These are phyloP conservation scores for Alectura lathami DNA, from an alignment of 2,113 vertebrate species.

Conservation along the genomic window DNA sequence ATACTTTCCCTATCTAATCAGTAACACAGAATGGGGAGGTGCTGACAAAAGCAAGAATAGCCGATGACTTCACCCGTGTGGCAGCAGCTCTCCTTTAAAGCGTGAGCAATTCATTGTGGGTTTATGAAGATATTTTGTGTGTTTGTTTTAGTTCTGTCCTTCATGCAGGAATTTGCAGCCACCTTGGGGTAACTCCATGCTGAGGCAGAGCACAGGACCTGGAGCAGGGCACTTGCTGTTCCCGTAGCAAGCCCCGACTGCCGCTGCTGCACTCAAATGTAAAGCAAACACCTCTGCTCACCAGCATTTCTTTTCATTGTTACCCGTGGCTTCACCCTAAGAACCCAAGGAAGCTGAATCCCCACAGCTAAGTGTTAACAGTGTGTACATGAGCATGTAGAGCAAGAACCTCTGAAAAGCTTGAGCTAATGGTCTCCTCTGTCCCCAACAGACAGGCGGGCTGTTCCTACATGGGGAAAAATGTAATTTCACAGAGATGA, in stretches of 20 bases:
- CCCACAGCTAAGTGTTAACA: background rate
- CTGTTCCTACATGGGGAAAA: background rate
- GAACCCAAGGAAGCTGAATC: background rate
- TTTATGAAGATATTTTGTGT: background rate
- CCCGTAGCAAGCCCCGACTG: background rate
- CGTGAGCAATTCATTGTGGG: background rate
- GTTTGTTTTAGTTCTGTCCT: background rate
- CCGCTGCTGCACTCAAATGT: background rate
- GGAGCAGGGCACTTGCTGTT: background rate
- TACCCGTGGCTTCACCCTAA: background rate
- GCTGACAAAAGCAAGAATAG: conserved; percentile 59
- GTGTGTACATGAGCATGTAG: background rate
- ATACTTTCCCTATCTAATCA: conserved; percentile 63
- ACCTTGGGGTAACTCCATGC: background rate
- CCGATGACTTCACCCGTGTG: conserved; percentile 32
- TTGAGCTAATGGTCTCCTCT: background rate
- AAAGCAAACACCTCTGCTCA: background rate
- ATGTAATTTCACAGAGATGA: background rate
- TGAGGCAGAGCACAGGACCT: background rate
- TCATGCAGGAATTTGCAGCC: background rate
- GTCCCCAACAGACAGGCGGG: background rate
- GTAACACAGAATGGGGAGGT: conserved; percentile 43
- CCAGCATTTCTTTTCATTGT: background rate
- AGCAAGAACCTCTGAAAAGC: background rate
- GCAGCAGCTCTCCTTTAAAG: conserved; percentile 36